phyloP scores from a whole-genome alignment of 2,888 invertebrate species.

The Alitta virens region DNA sequence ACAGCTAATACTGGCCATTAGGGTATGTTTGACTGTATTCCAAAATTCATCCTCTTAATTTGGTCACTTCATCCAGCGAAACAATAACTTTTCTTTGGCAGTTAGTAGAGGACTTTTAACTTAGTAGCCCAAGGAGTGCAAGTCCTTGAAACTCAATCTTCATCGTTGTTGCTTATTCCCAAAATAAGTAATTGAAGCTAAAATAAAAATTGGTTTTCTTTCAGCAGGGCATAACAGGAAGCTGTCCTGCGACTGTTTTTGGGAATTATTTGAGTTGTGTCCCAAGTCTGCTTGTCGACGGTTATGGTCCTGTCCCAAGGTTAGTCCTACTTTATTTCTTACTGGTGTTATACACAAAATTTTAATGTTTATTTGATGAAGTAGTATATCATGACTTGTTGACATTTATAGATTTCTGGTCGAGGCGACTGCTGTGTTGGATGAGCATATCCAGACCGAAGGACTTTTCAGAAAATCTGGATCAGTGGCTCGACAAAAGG shows the following conservation, averaged over 20 bases:
- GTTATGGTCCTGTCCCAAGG: slow-evolving; percentile 53
- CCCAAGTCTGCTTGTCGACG: slow-evolving; percentile 39
- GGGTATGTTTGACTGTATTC: no score
- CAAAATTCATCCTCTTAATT: no score
- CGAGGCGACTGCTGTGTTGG: slow-evolving; percentile 45
- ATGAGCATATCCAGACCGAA: slow-evolving; percentile 70
- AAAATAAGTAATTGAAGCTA: no score
- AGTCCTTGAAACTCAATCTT: no score
- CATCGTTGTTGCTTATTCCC: no score
- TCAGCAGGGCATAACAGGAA: slow-evolving; percentile 33
- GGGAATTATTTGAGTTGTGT: slow-evolving; percentile 43
- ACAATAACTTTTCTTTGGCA: no score
- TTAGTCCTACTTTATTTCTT: slow-evolving; percentile 18
- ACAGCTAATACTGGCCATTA: no score
- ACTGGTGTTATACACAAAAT: not conserved
- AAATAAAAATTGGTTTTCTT: no score
- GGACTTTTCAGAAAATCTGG: slow-evolving; percentile 88
- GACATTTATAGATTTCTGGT: slow-evolving; percentile 38
- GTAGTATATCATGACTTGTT: no score
- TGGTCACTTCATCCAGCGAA: no score
- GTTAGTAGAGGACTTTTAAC: no score
- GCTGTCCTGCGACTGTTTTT: slow-evolving; percentile 34
- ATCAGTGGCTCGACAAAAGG: slow-evolving; percentile 76
- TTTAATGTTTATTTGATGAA: not conserved
- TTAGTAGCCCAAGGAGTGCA: no score